phyloP scores from a whole-genome alignment of 2,888 invertebrate genomes.

The Rapana venosa region DNA sequence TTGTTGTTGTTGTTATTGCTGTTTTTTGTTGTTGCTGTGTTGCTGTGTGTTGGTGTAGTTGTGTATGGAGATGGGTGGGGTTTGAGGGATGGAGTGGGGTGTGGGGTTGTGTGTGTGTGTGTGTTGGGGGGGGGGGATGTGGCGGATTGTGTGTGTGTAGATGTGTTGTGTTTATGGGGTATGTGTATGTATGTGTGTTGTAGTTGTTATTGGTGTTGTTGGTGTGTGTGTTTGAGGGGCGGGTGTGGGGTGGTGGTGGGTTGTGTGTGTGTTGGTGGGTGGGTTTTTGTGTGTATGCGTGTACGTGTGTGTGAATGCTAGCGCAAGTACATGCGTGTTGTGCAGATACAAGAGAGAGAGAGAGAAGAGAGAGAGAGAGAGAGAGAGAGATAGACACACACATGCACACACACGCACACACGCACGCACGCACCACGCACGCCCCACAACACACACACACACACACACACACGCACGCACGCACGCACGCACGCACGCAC shows the following conservation, averaged over 20 bases:
- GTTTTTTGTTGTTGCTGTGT: neutral
- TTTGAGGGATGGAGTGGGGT: neutral
- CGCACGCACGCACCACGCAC: too few species aligned
- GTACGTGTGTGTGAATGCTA: neutral
- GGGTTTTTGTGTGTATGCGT: conserved; percentile 1
- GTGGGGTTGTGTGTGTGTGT: neutral
- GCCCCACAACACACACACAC: too few species aligned
- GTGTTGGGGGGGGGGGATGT: neutral
- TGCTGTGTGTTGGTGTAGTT: too few species aligned
- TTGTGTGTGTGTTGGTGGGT: neutral
- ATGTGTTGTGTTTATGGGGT: neutral
- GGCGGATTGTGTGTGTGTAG: neutral
- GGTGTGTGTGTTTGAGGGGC: neutral
- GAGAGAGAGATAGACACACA: too few species aligned
- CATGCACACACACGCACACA: too few species aligned
- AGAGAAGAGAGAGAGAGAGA: too few species aligned
- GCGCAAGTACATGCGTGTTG: neutral
- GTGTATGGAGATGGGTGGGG: neutral
- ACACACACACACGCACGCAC: too few species aligned
- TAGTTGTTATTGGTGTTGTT: too few species aligned
- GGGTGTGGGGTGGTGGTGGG: neutral
- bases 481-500: too few species aligned
- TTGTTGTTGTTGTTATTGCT: neutral
- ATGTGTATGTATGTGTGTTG: neutral
- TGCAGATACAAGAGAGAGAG: too few species aligned